Evolutionary conservation across 1,140 invertebrate genomes (phyloP).

Genomic region (Zaprionus vittiger): DNA sequence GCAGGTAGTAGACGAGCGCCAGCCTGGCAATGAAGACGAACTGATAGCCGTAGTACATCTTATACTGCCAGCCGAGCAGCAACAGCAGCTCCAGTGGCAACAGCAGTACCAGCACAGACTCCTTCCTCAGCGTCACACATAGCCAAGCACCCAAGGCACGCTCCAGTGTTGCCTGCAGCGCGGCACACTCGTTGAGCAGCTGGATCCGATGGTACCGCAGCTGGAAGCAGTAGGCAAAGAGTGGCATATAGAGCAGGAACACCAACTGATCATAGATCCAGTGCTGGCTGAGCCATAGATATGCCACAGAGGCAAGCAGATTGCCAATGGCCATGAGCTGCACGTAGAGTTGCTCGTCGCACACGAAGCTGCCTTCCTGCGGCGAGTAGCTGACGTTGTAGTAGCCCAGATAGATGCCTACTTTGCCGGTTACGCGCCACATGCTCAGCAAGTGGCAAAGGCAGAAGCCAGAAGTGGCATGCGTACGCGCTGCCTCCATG

Average conservation of each 20-base stretch:
- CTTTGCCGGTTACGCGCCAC: conserved; percentile 38
- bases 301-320: conserved; percentile 27
- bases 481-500: conserved; percentile 48
- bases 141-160: conserved; percentile 35
- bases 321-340: conserved; percentile 47
- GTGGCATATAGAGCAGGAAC: conserved; percentile 49
- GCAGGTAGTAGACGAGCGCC: conserved; percentile 52
- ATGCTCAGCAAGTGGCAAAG: conserved; percentile 59
- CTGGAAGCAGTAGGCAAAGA: conserved; percentile 56
- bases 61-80: conserved; percentile 43
- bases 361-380: conserved; percentile 10
- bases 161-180: conserved; percentile 34
- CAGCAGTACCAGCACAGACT: conserved; percentile 38
- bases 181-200: conserved; percentile 49
- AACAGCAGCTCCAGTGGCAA: conserved; percentile 33
- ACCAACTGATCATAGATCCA: conserved; percentile 55
- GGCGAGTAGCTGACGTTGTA: conserved; percentile 48
- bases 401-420: conserved; percentile 61
- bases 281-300: conserved; percentile 50
- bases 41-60: conserved; percentile 58
- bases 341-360: conserved; percentile 62
- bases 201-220: conserved; percentile 42
- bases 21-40: conserved; percentile 51
- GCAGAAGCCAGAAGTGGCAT: conserved; percentile 60
- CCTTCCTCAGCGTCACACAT: conserved; percentile 46